Base-by-base conservation (phyloP, 2,797 vertebrate species). In the Oceanodroma leucorhoa region DNA sequence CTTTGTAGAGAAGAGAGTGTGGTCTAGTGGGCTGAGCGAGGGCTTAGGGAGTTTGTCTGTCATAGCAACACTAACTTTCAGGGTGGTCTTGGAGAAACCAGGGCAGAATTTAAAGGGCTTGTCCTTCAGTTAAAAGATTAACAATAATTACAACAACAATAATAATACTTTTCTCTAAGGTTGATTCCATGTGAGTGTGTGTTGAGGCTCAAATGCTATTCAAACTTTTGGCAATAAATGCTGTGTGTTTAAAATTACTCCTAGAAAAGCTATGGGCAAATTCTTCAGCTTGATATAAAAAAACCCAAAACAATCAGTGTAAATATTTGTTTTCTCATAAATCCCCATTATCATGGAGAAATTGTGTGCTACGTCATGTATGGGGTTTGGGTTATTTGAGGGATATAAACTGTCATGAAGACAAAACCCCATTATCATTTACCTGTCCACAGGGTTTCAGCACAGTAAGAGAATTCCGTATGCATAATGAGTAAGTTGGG, bases 81-180 rank as follows among this genome's bases (percentile, higher is more conserved):
- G 89, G 90, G 78, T 94, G 95, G 89, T 89, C 94, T 71, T 62
- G 58, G 72, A 87, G 81, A 73, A 93, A 83, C 51, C 27, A 82
- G 67, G 46, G 45, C 54, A 76, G 88, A 71, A 83, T 70, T 87
- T 89, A 72, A 89, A 95, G 79, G 43, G 71, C 48, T 93, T 16
- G 0, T 69, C 43, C 67, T 73, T 53, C n/a, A 69, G 51, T 83
- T 76, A 55, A 24, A 81, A 64, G 10, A 23, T 62, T 36, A 66
- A 46, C 20, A 67, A 26, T 34, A 58, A 30, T 64, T 61, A 11
- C n/a, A 71, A 26, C 45, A 80, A 8, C 46, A 75, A 23, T 3
- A 69, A 22, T 7, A 17, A 4, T 22, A 5, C 17, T 70, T 58
- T 38, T 43, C 64, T 75, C 13, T n/a, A 29, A 62, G 34, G 20